phyloP scores from a whole-genome alignment of 2,888 invertebrate species.

The Stictocephala bisonia region DNA sequence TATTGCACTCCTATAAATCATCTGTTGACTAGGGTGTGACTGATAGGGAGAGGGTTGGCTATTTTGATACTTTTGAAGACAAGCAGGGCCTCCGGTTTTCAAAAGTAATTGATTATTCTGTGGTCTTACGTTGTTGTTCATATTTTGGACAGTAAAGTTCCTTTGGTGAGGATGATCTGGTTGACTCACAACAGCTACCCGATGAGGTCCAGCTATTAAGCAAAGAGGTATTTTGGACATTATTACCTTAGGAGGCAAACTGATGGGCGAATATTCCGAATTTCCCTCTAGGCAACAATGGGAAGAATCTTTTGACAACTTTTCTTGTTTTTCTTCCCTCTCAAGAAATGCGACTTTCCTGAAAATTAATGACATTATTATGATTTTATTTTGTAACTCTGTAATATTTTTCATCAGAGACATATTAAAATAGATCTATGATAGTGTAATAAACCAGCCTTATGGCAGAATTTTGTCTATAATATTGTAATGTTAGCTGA shows the following conservation, averaged over 20 bases:
- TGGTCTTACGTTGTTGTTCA: not conserved
- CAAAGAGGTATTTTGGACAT: not conserved
- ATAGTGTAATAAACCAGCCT: too few species aligned
- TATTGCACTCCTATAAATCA: too few species aligned
- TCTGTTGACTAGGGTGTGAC: not conserved
- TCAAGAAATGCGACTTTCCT: not conserved
- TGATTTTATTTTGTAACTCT: not conserved
- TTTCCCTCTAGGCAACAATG: not conserved
- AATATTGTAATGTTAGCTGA: too few species aligned
- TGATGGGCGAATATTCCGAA: not conserved
- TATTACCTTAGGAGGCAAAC: not conserved
- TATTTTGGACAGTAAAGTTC: not conserved
- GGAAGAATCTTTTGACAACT: conserved; percentile 7
- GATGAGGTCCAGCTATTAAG: not conserved
- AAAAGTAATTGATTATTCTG: not conserved
- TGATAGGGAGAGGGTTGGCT: not conserved
- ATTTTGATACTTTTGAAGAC: not conserved
- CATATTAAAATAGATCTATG: too few species aligned
- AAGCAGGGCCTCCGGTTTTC: not conserved
- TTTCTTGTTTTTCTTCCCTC: conserved; percentile 16
- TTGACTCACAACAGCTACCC: not conserved
- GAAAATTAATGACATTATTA: not conserved
- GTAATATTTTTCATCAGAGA: too few species aligned
- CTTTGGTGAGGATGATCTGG: too few species aligned
- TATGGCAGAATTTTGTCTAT: too few species aligned